These are phyloP conservation scores for Ptychoptera albimana DNA, from an alignment of 2,888 invertebrate species.

Conservation along the genomic window DNA sequence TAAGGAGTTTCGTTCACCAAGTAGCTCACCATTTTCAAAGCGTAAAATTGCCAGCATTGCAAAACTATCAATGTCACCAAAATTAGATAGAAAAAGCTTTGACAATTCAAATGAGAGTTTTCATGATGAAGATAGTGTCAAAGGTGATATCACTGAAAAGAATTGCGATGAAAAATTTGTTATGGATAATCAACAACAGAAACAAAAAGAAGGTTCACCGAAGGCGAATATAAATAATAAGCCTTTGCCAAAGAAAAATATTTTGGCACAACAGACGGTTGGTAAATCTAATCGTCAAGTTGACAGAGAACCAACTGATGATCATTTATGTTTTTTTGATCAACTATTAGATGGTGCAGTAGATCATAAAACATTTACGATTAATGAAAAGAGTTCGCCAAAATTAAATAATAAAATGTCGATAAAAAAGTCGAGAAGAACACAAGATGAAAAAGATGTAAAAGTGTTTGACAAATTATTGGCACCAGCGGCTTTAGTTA, in stretches of 20 bases:
- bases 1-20: conserved; percentile 14
- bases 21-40: conserved; percentile 20
- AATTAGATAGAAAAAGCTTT: not conserved
- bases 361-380: conserved; percentile 13
- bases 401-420: not conserved
- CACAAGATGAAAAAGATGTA: not conserved
- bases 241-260: conserved; percentile 7
- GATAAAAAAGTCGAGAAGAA: not conserved
- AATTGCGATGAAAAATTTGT: too few species aligned
- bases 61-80: not conserved
- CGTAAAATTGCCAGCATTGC: conserved; percentile 10
- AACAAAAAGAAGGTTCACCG: conserved; percentile 1
- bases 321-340: conserved; percentile 24
- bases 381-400: not conserved
- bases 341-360: conserved; percentile 28
- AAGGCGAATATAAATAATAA: not conserved
- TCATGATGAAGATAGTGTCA: too few species aligned
- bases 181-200: not conserved
- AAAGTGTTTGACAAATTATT: not conserved
- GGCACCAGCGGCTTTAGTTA: too few species aligned
- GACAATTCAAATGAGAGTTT: not conserved
- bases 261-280: conserved; percentile 12
- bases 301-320: conserved; percentile 13
- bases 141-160: too few species aligned
- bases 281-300: conserved; percentile 13